These are phyloP conservation scores for Horisme vitalbata DNA, from an alignment of 2,888 invertebrate species.

Conservation along the genomic window DNA sequence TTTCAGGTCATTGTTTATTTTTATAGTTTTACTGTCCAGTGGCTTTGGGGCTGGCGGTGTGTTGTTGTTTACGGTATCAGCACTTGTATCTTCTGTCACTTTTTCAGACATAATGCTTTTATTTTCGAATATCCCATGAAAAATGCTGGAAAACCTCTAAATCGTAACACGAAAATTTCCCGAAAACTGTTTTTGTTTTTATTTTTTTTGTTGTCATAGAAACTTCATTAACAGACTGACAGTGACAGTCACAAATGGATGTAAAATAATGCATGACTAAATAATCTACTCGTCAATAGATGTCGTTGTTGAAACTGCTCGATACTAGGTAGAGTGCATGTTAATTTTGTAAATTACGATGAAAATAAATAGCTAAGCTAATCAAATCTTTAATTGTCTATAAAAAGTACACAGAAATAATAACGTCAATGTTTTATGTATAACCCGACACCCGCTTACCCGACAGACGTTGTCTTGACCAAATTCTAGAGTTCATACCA, in stretches of 20 bases:
- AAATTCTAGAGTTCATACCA: too few species aligned
- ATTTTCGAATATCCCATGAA: not conserved
- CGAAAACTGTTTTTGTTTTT: not conserved
- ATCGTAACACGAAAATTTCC: not conserved
- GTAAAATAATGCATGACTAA: not conserved
- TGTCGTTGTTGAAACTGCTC: not conserved
- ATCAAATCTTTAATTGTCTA: too few species aligned
- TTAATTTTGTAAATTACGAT: too few species aligned
- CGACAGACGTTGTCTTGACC: too few species aligned
- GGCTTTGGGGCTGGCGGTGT: constrained; percentile 44
- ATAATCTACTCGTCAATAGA: constrained; percentile 10
- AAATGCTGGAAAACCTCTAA: too few species aligned
- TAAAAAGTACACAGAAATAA: too few species aligned
- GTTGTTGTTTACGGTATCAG: constrained; percentile 46
- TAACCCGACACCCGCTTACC: too few species aligned
- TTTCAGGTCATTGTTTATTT: constrained; percentile 70
- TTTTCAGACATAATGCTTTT: constrained; percentile 41
- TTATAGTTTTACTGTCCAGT: constrained; percentile 46
- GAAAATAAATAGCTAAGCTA: too few species aligned
- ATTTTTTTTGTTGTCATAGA: too few species aligned
- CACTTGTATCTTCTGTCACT: constrained; percentile 42
- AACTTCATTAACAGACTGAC: too few species aligned
- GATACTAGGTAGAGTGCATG: constrained; percentile 4
- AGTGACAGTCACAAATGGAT: too few species aligned
- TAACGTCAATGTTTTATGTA: too few species aligned